Evolutionary conservation across 2,113 vertebrate species (phyloP).

Genomic region (Saccopteryx bilineata): DNA sequence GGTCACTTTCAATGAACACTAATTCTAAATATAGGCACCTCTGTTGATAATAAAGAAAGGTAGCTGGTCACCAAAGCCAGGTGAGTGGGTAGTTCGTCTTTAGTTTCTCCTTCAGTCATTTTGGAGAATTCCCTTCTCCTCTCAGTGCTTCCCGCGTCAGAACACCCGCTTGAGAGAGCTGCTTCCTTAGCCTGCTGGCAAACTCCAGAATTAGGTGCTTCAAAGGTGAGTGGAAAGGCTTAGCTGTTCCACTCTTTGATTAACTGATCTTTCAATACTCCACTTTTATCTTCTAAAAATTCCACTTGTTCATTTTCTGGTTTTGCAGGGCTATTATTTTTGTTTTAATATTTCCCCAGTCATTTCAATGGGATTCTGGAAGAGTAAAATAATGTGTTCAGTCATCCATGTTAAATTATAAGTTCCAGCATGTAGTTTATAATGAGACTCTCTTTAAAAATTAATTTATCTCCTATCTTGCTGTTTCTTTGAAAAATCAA

Average conservation of each 20-base stretch:
- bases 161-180: neutral
- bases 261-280: neutral
- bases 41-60: neutral
- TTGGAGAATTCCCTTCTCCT: neutral
- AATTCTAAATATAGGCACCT: neutral
- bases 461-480: neutral
- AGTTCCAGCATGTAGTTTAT: neutral
- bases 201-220: neutral
- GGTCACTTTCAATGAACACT: neutral
- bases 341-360: constrained; percentile 43
- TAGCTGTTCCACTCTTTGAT: neutral
- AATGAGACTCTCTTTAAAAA: neutral
- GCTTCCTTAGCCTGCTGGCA: neutral
- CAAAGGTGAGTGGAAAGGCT: neutral
- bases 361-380: constrained; percentile 37
- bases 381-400: constrained; percentile 53
- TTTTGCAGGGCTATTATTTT: neutral
- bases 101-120: neutral
- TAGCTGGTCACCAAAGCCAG: neutral
- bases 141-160: neutral
- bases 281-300: constrained; percentile 38
- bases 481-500: constrained; percentile 12
- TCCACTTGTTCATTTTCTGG: constrained; percentile 2
- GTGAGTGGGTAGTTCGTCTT: neutral
- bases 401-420: neutral